Evolutionary conservation across 2,113 vertebrate genomes (phyloP).

Genomic region (Alexandromys fortis): DNA sequence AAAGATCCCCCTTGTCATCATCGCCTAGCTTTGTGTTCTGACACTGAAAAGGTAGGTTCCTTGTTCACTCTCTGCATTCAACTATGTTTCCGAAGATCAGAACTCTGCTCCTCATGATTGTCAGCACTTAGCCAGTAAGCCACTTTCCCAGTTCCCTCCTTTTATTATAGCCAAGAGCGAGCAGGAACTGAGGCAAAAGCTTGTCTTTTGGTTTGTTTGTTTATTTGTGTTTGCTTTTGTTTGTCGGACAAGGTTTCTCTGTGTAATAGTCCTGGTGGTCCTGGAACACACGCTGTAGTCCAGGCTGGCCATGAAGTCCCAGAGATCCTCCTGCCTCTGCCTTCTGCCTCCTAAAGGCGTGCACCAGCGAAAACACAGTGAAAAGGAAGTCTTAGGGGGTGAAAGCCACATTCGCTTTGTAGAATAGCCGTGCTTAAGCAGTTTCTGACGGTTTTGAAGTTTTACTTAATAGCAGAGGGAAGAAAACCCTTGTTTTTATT

Average conservation of each 20-base stretch:
- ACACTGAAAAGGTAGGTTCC: too few relatives aligned
- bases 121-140: neutral
- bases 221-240: neutral
- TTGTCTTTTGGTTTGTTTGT: neutral
- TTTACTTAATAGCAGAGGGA: neutral
- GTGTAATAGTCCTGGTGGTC: neutral
- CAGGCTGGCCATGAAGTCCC: neutral
- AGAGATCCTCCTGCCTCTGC: neutral
- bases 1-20: neutral
- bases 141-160: too few relatives aligned
- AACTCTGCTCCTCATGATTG: neutral
- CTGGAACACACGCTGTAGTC: neutral
- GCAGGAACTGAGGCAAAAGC: neutral
- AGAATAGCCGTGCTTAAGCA: neutral
- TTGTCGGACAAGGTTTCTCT: neutral
- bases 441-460: neutral
- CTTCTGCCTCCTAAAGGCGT: neutral
- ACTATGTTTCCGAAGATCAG: too few relatives aligned
- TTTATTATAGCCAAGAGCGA: neutral
- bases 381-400: neutral
- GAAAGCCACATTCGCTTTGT: accelerated
- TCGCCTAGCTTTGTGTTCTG: neutral
- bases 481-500: neutral
- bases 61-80: too few relatives aligned
- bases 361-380: accelerated